A percentile compares a stretch with the other conserved stretches of the same genome.
Evolutionary conservation across 1,140 invertebrate genomes (phyloP).

Genomic region (Popillia japonica): DNA sequence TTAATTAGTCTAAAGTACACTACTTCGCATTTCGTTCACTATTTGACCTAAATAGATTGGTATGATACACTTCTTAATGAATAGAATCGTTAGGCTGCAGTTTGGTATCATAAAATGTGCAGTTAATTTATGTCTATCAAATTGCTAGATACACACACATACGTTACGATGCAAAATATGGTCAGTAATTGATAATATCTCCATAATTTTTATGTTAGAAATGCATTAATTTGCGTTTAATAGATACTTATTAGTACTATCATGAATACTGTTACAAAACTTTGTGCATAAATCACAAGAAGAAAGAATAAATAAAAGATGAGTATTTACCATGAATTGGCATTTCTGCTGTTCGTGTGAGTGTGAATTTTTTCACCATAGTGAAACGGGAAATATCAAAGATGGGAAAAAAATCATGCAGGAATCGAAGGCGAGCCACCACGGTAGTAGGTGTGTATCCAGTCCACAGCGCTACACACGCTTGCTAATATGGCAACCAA

Average conservation of each 20-base stretch:
- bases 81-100: conserved; percentile 3
- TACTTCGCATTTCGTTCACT: neutral
- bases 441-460: no score
- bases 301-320: no score
- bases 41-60: conserved; percentile 1
- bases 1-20: neutral
- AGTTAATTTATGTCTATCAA: conserved; percentile 2
- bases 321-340: no score
- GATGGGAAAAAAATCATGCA: no score
- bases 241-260: neutral
- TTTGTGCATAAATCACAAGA: neutral
- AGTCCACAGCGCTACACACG: no score
- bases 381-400: no score
- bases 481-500: no score
- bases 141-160: no score
- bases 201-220: neutral
- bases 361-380: no score
- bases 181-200: neutral
- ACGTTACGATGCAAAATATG: neutral
- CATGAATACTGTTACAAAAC: no score
- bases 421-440: no score
- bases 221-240: neutral
- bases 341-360: no score
- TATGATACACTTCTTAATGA: neutral
- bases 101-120: neutral